phyloP scores from a whole-genome alignment of 2,797 vertebrate genomes.

The Lacerta bilineata region DNA sequence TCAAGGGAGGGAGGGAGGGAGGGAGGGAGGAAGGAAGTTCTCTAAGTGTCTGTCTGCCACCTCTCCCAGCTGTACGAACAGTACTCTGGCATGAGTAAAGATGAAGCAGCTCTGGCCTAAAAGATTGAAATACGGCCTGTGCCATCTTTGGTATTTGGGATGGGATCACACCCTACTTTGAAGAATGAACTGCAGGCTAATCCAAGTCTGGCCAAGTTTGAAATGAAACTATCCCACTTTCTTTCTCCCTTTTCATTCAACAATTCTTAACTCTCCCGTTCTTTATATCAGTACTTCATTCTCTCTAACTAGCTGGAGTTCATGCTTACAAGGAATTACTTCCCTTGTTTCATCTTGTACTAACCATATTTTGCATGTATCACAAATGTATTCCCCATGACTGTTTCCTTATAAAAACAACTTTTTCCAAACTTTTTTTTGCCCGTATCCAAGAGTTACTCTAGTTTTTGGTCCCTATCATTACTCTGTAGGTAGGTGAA shows the following conservation, averaged over 20 bases:
- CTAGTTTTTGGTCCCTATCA: background rate
- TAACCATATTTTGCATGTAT: conserved; percentile 35
- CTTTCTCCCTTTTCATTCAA: background rate
- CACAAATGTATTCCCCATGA: background rate
- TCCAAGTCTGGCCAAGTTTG: background rate
- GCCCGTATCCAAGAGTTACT: background rate
- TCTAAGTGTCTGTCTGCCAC: too few relatives aligned
- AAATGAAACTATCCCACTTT: background rate
- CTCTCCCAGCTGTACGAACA: background rate
- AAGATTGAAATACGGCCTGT: background rate
- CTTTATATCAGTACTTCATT: conserved; percentile 5
- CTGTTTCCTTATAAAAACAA: conserved; percentile 39
- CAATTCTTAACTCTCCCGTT: background rate
- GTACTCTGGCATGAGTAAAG: too few relatives aligned
- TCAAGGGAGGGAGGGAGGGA: background rate
- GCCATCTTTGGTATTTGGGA: too few relatives aligned
- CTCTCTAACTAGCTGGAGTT: background rate
- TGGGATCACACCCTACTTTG: background rate
- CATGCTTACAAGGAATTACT: background rate
- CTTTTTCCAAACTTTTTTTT: background rate
- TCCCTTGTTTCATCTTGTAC: background rate
- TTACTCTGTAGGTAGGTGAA: background rate
- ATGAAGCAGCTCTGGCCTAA: background rate
- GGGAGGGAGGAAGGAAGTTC: background rate
- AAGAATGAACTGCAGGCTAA: background rate